phyloP scores from a whole-genome alignment of 1,140 invertebrate genomes.

The Mamestra configurata region DNA sequence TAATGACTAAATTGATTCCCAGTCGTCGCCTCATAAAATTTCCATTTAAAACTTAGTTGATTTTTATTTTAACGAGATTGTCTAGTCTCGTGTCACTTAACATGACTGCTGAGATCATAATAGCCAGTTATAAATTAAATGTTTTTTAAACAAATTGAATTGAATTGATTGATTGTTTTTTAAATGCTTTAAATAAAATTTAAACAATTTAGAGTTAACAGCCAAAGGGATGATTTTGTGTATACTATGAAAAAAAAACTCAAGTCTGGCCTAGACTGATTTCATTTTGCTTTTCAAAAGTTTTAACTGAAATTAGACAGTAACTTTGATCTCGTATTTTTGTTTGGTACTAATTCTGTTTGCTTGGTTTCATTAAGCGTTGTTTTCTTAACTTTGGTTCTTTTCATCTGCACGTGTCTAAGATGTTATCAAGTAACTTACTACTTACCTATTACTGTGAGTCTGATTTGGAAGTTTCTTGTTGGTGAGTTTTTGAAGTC shows the following conservation, averaged over 20 bases:
- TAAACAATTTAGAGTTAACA: slow-evolving; percentile 1
- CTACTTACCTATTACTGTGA: slow-evolving; percentile 97
- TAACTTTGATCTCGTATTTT: slow-evolving; percentile 44
- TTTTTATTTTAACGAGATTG: slow-evolving; percentile 47
- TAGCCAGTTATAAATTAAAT: slow-evolving; percentile 2
- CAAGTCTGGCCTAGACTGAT: slow-evolving; percentile 16
- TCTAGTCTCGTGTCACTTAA: slow-evolving; percentile 29
- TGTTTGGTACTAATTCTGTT: slow-evolving; percentile 18
- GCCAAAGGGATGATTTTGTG: slow-evolving; percentile 23
- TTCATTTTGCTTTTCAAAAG: slow-evolving; percentile 24
- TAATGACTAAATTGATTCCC: slow-evolving; percentile 84
- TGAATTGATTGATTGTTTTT: too few relatives aligned
- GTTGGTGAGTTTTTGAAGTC: slow-evolving; percentile 97
- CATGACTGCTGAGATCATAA: not conserved
- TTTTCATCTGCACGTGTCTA: not conserved
- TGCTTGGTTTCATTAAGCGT: slow-evolving; percentile 13
- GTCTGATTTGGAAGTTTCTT: slow-evolving; percentile 95
- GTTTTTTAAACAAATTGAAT: not conserved
- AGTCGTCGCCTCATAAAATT: slow-evolving; percentile 69
- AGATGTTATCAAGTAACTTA: slow-evolving; percentile 87
- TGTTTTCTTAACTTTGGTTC: slow-evolving; percentile 11
- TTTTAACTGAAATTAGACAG: slow-evolving; percentile 29
- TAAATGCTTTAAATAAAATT: too few relatives aligned
- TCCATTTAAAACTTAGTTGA: slow-evolving; percentile 60
- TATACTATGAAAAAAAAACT: not conserved